Evolutionary conservation across 2,113 vertebrate species (phyloP).

Genomic region (Glaucidium brasilianum): DNA sequence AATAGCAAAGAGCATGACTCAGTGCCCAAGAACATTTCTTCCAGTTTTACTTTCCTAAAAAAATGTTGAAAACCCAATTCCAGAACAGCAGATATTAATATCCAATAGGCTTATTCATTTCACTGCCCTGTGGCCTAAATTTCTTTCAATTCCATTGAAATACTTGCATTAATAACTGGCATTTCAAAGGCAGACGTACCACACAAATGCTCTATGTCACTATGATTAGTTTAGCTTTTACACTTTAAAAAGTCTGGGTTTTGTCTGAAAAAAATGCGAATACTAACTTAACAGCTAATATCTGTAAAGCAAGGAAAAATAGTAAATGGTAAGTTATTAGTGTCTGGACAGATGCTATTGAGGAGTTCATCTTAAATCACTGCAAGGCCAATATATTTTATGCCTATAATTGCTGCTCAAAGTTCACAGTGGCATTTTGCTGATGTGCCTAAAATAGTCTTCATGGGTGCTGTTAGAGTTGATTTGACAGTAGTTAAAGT

Average conservation of each 20-base stretch:
- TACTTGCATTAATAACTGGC: background rate
- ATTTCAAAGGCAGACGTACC: background rate
- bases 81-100: background rate
- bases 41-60: background rate
- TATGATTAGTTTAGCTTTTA: background rate
- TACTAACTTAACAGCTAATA: background rate
- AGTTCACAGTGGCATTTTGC: constrained; percentile 74
- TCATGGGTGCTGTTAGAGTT: constrained; percentile 28
- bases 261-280: constrained; percentile 31
- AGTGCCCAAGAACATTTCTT: background rate
- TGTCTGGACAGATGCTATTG: background rate
- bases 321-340: background rate
- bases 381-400: constrained; percentile 18
- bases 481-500: constrained; percentile 61
- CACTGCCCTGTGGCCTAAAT: background rate
- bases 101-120: background rate
- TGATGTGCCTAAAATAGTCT: constrained; percentile 68
- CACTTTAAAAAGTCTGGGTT: background rate
- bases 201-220: background rate
- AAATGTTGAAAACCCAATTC: background rate
- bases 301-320: background rate
- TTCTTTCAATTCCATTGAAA: background rate
- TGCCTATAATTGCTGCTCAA: constrained; percentile 70
- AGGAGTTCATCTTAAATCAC: constrained; percentile 26
- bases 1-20: background rate